A percentile compares a stretch with the other conserved stretches of the same genome.
phyloP scores from a whole-genome alignment of 2,113 vertebrate genomes.

The Leptocoma aspasia region DNA sequence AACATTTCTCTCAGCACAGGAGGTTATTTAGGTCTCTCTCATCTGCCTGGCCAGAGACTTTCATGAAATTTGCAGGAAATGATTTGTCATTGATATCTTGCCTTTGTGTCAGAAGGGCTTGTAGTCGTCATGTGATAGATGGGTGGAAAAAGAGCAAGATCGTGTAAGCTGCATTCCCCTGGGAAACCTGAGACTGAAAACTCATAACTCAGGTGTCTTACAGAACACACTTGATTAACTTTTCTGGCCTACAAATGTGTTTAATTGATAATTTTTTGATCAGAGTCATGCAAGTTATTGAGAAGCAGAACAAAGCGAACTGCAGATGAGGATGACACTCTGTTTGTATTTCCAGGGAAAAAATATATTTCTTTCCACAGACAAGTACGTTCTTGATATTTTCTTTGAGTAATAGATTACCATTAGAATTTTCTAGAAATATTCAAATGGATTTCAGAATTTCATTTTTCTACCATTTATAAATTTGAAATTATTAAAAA shows the following conservation, averaged over 20 bases:
- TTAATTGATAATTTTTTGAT: not conserved
- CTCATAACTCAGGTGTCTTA: not conserved
- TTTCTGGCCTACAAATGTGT: not conserved
- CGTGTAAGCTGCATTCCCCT: not conserved
- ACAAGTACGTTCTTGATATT: not conserved
- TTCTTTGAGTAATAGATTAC: not conserved
- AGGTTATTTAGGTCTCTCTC: not conserved
- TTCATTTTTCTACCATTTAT: not conserved
- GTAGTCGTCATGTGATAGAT: fast-evolving
- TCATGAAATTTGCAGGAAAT: not conserved
- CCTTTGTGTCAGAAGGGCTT: not conserved
- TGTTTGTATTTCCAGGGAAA: not conserved
- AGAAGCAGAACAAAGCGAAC: not conserved
- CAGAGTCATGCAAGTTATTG: not conserved
- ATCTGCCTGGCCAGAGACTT: not conserved
- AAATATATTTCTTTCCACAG: not conserved
- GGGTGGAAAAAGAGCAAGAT: not conserved
- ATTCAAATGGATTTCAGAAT: not conserved
- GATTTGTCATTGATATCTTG: not conserved
- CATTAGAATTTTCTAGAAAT: not conserved
- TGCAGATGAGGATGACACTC: not conserved
- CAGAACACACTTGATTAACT: not conserved
- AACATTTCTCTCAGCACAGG: not conserved
- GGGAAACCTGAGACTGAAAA: not conserved
- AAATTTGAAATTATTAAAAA: not conserved